Conservation (phyloP, 35 echinoderm and acorn worm species). For the Lytechinus variegatus region DNA sequence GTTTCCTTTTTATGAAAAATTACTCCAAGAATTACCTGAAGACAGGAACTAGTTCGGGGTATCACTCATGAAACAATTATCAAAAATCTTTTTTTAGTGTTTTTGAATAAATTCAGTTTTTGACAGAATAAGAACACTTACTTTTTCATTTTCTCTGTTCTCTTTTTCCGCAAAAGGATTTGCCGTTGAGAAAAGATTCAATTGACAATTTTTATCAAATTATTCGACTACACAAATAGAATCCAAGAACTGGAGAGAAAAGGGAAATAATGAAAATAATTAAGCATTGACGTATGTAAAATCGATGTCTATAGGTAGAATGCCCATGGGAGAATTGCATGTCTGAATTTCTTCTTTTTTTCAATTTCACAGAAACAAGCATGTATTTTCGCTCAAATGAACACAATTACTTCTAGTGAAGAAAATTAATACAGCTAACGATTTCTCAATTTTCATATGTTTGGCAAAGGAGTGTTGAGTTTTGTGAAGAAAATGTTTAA, state of each 20-base stretch:
- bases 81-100: background rate
- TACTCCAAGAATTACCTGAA: too few species aligned
- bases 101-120: background rate
- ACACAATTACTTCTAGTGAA: background rate
- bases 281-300: background rate
- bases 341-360: background rate
- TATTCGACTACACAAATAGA: background rate
- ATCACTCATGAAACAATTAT: too few species aligned
- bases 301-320: background rate
- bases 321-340: background rate
- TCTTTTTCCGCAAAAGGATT: background rate
- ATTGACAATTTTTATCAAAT: background rate
- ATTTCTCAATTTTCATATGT: background rate
- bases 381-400: background rate
- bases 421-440: background rate
- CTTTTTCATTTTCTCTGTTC: background rate
- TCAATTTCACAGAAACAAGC: background rate
- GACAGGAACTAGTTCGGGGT: too few species aligned
- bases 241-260: background rate
- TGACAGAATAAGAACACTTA: background rate
- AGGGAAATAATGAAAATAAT: background rate
- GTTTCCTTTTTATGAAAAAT: too few species aligned
- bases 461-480: background rate
- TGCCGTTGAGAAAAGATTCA: background rate
- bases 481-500: background rate